Conservation (phyloP, 2,113 vertebrate species). For the Anser cygnoides region DNA sequence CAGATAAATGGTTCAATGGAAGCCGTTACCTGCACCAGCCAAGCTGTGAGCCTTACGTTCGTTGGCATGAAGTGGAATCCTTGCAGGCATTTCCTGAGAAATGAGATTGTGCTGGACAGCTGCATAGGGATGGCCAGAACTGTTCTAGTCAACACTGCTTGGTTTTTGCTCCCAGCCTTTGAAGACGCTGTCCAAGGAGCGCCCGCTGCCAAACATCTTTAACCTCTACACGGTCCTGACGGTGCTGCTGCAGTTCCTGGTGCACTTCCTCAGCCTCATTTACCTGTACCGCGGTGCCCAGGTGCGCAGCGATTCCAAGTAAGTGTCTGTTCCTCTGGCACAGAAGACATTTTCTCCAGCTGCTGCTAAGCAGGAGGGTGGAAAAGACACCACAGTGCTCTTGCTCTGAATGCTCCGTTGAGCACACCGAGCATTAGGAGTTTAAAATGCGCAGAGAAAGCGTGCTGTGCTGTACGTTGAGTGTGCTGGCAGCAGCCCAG, state of each 20-base stretch:
- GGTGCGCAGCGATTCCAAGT: constrained; percentile 86
- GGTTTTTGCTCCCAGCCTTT: constrained; percentile 80
- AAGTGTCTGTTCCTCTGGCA: background rate
- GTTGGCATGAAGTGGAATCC: accelerated
- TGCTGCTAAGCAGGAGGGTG: background rate
- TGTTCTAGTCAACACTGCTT: background rate
- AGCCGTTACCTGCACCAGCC: background rate
- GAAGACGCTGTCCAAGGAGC: constrained; percentile 91
- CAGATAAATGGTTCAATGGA: accelerated
- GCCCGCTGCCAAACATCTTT: constrained; percentile 96
- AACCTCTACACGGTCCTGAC: constrained; percentile 96
- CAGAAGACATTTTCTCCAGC: accelerated
- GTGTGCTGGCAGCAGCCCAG: accelerated
- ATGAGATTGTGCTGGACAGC: background rate
- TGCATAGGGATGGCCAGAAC: background rate
- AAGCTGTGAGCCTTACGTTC: accelerated
- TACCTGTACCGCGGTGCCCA: constrained; percentile 91
- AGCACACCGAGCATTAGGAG: accelerated
- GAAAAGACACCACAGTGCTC: accelerated
- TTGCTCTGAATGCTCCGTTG: accelerated
- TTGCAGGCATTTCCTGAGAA: background rate
- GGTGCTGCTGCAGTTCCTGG: constrained; percentile 92
- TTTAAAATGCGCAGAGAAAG: background rate
- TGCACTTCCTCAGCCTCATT: constrained; percentile 93
- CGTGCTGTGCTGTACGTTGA: accelerated